A percentile compares a stretch with the other conserved stretches of the same genome.
phyloP scores from a whole-genome alignment of 2,113 vertebrate species.

The Phyllostomus discolor region DNA sequence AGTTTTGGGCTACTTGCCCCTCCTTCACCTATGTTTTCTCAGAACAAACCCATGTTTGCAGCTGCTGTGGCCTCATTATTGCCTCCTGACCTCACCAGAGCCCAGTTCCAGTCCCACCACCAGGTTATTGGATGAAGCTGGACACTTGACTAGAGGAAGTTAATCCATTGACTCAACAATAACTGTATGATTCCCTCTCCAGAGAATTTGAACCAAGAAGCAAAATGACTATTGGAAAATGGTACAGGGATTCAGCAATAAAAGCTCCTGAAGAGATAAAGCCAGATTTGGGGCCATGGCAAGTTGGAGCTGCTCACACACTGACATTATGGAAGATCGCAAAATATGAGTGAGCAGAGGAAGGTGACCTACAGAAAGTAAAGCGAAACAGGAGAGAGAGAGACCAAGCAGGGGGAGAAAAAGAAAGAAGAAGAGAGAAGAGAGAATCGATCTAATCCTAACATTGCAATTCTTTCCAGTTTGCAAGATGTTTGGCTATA shows the following conservation, averaged over 20 bases:
- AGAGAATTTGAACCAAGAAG: not conserved
- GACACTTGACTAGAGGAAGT: not conserved
- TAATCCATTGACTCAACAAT: not conserved
- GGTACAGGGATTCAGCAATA: not conserved
- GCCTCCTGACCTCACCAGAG: not conserved
- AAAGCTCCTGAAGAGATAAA: not conserved
- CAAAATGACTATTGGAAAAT: not conserved
- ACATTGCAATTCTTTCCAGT: not conserved
- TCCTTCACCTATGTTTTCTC: not conserved
- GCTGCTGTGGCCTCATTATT: not conserved
- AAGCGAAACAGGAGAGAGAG: not conserved
- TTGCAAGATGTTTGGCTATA: not conserved
- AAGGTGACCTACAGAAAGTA: not conserved
- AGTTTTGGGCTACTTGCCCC: too few species aligned
- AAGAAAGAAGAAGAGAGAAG: not conserved
- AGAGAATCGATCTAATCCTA: not conserved
- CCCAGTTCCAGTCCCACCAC: not conserved
- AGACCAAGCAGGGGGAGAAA: not conserved
- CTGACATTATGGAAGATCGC: not conserved
- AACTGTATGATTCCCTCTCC: not conserved
- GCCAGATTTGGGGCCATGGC: not conserved
- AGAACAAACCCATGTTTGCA: not conserved
- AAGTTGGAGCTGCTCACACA: not conserved
- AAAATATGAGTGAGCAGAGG: not conserved
- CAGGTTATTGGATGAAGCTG: not conserved